These are phyloP conservation scores for Chitala chitala DNA, from an alignment of 2,113 vertebrate genomes.

Conservation along the genomic window DNA sequence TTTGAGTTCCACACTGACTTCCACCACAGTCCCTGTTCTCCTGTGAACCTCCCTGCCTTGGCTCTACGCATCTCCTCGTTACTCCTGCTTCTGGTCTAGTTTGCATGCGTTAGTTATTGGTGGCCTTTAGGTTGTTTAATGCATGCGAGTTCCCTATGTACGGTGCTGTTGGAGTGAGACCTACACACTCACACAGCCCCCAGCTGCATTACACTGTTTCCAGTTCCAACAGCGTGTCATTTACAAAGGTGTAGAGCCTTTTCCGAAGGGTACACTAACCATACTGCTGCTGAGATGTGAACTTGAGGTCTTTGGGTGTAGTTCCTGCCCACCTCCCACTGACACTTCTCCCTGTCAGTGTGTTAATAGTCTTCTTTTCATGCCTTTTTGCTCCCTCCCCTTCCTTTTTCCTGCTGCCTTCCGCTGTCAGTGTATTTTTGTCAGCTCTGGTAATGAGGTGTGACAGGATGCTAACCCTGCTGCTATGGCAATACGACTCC, in stretches of 20 bases:
- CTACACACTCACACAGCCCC: too few species aligned
- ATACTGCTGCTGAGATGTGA: background rate
- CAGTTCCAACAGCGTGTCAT: too few species aligned
- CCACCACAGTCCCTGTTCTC: too few species aligned
- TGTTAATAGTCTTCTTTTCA: background rate
- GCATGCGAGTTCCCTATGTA: too few species aligned
- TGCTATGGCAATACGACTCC: conserved; percentile 22
- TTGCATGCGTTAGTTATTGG: too few species aligned
- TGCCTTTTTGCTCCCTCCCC: background rate
- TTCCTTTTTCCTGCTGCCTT: background rate
- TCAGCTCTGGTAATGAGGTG: conserved; percentile 21
- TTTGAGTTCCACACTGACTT: too few species aligned
- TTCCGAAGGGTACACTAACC: too few species aligned
- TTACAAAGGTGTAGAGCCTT: background rate
- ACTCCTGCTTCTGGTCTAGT: background rate
- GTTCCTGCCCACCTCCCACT: background rate
- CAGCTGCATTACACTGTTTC: too few species aligned
- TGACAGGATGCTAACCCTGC: conserved; percentile 11
- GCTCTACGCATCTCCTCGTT: background rate
- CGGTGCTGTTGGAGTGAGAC: too few species aligned
- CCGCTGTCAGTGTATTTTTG: background rate
- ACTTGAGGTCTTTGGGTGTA: background rate
- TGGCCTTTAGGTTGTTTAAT: too few species aligned
- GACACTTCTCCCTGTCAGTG: background rate
- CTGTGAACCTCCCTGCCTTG: background rate